phyloP scores from a whole-genome alignment of 2,113 vertebrate genomes.

The Eretmochelys imbricata region DNA sequence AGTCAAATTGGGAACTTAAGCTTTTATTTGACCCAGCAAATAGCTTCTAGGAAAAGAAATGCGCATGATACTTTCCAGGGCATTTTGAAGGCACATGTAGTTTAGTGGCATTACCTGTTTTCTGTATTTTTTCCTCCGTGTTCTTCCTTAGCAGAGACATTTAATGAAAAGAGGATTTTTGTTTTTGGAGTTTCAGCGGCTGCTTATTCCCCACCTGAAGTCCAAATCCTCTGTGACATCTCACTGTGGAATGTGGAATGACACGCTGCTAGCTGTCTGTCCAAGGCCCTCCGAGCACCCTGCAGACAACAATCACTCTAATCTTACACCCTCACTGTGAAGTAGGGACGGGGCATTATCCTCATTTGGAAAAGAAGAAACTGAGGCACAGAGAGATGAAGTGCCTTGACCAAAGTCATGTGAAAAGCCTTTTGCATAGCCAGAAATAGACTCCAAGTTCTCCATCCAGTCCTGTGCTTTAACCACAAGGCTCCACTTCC shows the following conservation, averaged over 20 bases:
- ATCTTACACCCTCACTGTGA: neutral
- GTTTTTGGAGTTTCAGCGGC: neutral
- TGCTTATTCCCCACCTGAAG: neutral
- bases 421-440: fast-evolving
- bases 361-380: neutral
- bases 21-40: neutral
- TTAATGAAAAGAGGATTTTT: neutral
- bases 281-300: neutral
- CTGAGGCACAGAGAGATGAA: neutral
- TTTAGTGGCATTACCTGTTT: neutral
- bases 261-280: neutral
- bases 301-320: fast-evolving
- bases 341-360: fast-evolving
- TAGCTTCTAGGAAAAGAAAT: neutral
- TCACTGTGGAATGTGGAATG: neutral
- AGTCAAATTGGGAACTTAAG: neutral
- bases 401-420: neutral
- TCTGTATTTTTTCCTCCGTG: neutral
- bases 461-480: fast-evolving
- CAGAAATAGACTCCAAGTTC: fast-evolving
- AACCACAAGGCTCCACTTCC: neutral
- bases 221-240: neutral
- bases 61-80: neutral
- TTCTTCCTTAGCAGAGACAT: neutral
- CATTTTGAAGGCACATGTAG: neutral